Evolutionary conservation across 2,113 vertebrate species (phyloP), one percentile per base, ranked within the genome.

Genomic region (Perccottus glenii): DNA sequence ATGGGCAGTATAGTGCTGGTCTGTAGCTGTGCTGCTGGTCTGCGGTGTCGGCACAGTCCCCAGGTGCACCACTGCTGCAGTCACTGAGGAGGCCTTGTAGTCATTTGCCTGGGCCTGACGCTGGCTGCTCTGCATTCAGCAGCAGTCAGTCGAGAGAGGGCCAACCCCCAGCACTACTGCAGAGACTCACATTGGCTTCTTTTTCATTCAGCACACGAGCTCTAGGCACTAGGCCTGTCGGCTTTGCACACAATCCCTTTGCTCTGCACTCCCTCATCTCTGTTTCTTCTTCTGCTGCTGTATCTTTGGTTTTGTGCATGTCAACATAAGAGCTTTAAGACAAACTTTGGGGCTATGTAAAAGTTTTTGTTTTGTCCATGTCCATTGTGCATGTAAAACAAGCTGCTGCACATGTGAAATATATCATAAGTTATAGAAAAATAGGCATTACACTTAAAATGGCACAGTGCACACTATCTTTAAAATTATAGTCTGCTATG

Each of bases 71-170:
- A 70, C 60, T 81, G 87, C 84, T 85, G 87, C 88, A 89, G 87
- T 86, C 85, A 88, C 87, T 86, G 85, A 88, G 84, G 87, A 90
- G 83, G 90, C 87, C 88, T 88, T 88, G 88, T 89, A 91, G 84
- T 90, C 81, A 65, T 90, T 89, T 87, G 87, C 89, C 82, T 77
- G n/a, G 64, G 82, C 83, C 85, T 65, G 75, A 66, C 51, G 63
- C 76, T 85, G 80, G 64, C 83, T 89, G 83, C 83, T 90, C 87
- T 90, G 86, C 87, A 91, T 91, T 88, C 88, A 91, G 80, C 83
- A 80, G 59, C 80, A 85, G 79, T 77, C 51, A 58, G 75, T 52
- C 71, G 64, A 63, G 74, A 70, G 70, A 72, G 64, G 79, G 75
- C 66, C 66, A 33, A 72, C 69, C 67, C 72, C 62, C 70, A 77